Conservation (phyloP, 2,888 invertebrate genomes). For the Drosophila anomalata region DNA sequence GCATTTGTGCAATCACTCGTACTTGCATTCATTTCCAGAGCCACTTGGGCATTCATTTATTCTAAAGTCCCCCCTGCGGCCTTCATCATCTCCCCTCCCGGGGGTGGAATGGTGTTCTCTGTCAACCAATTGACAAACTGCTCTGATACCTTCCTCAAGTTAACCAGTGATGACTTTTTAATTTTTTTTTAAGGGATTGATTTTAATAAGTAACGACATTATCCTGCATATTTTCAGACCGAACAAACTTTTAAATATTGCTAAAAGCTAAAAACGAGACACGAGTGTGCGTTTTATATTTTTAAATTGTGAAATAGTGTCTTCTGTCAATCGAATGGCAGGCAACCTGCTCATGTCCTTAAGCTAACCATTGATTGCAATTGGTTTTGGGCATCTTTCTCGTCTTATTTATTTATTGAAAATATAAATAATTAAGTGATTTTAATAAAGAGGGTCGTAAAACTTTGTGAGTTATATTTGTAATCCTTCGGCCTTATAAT, state of each 20-base stretch:
- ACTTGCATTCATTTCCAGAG: constrained; percentile 54
- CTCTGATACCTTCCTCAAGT: neutral
- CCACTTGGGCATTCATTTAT: constrained; percentile 59
- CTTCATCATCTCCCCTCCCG: neutral
- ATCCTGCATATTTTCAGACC: too few species aligned
- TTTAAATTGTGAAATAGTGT: neutral
- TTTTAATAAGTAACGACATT: too few species aligned
- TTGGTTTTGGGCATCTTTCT: neutral
- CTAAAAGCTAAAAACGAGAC: neutral
- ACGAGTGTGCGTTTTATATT: neutral
- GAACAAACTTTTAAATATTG: neutral
- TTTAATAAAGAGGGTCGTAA: neutral
- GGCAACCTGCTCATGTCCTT: neutral
- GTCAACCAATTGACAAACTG: constrained; percentile 7
- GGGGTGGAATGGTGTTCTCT: neutral
- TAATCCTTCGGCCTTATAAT: neutral
- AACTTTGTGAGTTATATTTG: neutral
- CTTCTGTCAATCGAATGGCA: neutral
- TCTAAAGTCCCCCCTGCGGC: constrained; percentile 36
- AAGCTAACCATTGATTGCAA: neutral
- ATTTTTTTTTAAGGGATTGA: neutral
- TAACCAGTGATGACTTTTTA: constrained; percentile 4
- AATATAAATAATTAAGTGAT: neutral
- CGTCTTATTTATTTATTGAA: neutral
- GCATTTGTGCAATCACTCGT: constrained; percentile 49